Evolutionary conservation across 2,113 vertebrate genomes (phyloP).

Genomic region (Morone chrysops): DNA sequence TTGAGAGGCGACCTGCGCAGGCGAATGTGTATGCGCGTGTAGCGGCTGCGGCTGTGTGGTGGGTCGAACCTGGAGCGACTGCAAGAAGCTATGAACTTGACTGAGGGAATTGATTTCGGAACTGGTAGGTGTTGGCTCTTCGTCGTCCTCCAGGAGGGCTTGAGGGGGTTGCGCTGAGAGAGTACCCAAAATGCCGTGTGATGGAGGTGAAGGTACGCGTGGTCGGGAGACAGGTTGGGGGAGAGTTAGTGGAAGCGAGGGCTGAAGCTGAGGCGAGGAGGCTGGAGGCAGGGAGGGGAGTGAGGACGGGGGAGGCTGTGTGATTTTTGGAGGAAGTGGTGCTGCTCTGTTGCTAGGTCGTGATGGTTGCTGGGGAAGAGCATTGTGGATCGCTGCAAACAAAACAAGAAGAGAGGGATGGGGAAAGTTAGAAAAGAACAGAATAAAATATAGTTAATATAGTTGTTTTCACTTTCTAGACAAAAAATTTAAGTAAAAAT

Average conservation of each 20-base stretch:
- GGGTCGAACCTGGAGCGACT: conserved; percentile 83
- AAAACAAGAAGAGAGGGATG: background rate
- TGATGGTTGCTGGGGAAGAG: conserved; percentile 93
- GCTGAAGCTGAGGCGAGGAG: conserved; percentile 52
- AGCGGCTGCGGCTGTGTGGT: conserved; percentile 76
- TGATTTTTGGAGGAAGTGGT: conserved; percentile 87
- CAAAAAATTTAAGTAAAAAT: background rate
- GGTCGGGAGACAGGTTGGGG: conserved; percentile 82
- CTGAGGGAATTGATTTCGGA: conserved; percentile 76
- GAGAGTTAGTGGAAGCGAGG: conserved; percentile 59
- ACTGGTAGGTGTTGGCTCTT: conserved; percentile 82
- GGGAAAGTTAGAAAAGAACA: background rate
- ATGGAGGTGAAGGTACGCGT: conserved; percentile 66
- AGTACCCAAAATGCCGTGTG: conserved; percentile 74
- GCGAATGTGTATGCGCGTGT: conserved; percentile 85
- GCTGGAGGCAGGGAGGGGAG: conserved; percentile 57
- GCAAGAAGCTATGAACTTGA: conserved; percentile 89
- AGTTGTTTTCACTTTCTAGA: background rate
- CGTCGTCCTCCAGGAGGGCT: conserved; percentile 89
- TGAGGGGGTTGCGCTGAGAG: conserved; percentile 88
- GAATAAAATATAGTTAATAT: background rate
- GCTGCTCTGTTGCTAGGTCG: conserved; percentile 92
- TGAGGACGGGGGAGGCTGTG: conserved; percentile 79
- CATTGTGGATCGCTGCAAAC: conserved; percentile 90
- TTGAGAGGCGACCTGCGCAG: conserved; percentile 83